Percentiles rank a stretch among this genome's conserved stretches.
These are phyloP conservation scores for Plectropomus leopardus DNA, from an alignment of 2,113 vertebrate genomes.

Conservation along the genomic window DNA sequence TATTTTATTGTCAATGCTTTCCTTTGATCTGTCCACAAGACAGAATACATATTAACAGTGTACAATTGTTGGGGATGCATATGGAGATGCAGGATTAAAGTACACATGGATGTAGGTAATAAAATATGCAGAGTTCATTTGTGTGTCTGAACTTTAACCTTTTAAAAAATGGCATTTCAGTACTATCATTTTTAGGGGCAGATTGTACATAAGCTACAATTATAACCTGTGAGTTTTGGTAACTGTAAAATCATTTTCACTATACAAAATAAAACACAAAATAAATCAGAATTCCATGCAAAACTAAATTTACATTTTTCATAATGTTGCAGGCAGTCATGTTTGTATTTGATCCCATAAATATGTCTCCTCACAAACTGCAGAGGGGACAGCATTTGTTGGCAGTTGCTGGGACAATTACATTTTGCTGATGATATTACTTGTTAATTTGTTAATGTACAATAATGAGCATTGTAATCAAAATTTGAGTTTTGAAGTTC, in stretches of 20 bases:
- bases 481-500: not conserved
- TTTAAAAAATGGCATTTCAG: not conserved
- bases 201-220: not conserved
- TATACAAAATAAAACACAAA: not conserved
- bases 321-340: not conserved
- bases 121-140: slow-evolving; percentile 41
- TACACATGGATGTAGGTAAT: not conserved
- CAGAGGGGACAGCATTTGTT: not conserved
- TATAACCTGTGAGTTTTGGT: not conserved
- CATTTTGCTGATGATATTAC: not conserved
- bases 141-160: not conserved
- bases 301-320: slow-evolving; percentile 29
- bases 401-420: not conserved
- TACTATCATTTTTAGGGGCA: not conserved
- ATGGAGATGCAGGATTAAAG: not conserved
- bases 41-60: not conserved
- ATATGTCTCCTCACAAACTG: not conserved
- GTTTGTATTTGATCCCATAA: not conserved
- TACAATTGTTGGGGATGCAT: not conserved
- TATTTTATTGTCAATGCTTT: slow-evolving; percentile 19
- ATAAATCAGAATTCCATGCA: slow-evolving; percentile 59
- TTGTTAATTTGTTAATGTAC: not conserved
- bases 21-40: not conserved
- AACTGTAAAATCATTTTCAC: not conserved
- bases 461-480: not conserved